These are phyloP conservation scores for Phalloptychus januarius DNA, from an alignment of 2,797 vertebrate species.

Conservation along the genomic window DNA sequence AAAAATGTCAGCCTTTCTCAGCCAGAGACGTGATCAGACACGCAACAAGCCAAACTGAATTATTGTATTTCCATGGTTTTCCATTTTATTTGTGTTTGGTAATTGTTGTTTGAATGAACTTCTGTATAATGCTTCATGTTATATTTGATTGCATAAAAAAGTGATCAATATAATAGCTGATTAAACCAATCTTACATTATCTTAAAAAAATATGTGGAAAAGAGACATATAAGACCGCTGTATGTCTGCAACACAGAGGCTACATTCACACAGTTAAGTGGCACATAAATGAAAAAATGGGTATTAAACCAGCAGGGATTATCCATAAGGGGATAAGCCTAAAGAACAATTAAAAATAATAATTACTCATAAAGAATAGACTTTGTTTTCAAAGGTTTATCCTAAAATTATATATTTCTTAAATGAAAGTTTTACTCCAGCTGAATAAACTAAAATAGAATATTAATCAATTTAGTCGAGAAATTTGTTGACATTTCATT, in stretches of 20 bases:
- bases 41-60: neutral
- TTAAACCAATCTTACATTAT: neutral
- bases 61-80: neutral
- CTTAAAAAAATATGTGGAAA: neutral
- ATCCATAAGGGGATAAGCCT: conserved; percentile 31
- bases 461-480: neutral
- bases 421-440: neutral
- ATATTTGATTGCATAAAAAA: neutral
- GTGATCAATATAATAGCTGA: neutral
- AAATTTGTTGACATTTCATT: neutral
- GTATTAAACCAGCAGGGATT: conserved; percentile 22
- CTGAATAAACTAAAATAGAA: neutral
- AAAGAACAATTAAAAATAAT: conserved; percentile 1
- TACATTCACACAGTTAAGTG: conserved; percentile 3
- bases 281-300: conserved; percentile 17
- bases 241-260: neutral
- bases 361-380: neutral
- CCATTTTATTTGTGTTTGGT: neutral
- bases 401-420: neutral
- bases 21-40: neutral
- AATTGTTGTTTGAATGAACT: neutral
- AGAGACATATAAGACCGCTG: neutral
- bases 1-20: neutral
- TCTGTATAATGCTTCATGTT: neutral
- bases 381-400: neutral